Conservation (phyloP, 2,797 vertebrate genomes). For the Sebastes itinus region DNA sequence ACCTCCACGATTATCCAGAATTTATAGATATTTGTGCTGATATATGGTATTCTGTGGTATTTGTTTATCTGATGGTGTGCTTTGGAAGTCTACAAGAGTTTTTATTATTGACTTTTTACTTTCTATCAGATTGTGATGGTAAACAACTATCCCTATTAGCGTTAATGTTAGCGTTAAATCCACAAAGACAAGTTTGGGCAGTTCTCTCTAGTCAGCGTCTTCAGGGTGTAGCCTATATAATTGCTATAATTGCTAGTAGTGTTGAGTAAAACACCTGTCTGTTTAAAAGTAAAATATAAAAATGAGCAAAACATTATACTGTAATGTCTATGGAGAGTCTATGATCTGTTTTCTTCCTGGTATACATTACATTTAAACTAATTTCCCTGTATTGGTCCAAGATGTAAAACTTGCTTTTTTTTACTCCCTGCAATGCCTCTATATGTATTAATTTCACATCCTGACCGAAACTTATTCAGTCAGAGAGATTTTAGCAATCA, state of each 20-base stretch:
- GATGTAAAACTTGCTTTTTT: not conserved
- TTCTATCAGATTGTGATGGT: not conserved
- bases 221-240: not conserved
- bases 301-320: not conserved
- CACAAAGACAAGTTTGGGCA: not conserved
- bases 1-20: not conserved
- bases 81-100: not conserved
- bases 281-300: not conserved
- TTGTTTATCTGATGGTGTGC: too few species aligned
- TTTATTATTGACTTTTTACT: not conserved
- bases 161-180: not conserved
- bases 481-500: not conserved
- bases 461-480: slow-evolving; percentile 1
- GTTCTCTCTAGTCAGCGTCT: not conserved
- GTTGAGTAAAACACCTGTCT: not conserved
- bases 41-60: not conserved
- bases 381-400: not conserved
- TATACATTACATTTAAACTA: not conserved
- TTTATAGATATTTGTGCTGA: not conserved
- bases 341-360: not conserved
- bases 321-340: not conserved
- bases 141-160: not conserved
- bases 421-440: not conserved
- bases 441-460: not conserved
- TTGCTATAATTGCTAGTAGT: not conserved